Base-by-base conservation (phyloP, 2,113 vertebrate species). In the Serilophus lunatus region DNA sequence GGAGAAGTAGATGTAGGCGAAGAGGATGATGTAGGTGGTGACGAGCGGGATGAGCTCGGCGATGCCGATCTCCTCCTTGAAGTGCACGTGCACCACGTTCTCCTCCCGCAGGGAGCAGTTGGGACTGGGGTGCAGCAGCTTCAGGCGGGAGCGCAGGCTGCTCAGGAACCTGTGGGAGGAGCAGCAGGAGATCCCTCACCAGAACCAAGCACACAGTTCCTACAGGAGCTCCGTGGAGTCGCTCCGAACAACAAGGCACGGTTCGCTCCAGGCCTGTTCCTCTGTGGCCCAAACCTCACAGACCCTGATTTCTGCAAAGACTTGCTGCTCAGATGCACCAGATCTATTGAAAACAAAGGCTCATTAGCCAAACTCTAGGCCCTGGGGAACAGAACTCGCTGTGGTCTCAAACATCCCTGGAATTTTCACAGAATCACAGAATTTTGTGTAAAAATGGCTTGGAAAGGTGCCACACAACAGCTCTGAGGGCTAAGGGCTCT, bases 1-100 rank as follows among this genome's bases (percentile, higher is more conserved):
- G 96, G 99, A 99, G 98, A 99, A 99, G 98, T 99, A 99, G 98
- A 99, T 99, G 98, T 99, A 99, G 84, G 99, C 99, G 1, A 99
- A 99, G 42, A 99, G 98, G 92, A 99, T 99, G 97, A 99, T 99
- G 97, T 99, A 99, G 59, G 99, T 99, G 97, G 99, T 99, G 97
- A 99, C 99, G 1, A 99, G 98, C 20, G 99, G 99, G 83, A 99
- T 99, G 66, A 99, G 99, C 94, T 99, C 99, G 0, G 99, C 99
- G 1, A 99, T 95, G 88, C 99, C 99, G 2, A 99, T 99, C 98
- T 99, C 99, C 82, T 99, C 99, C 95, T 99, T 99, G 97, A 99
- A 99, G 97, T 99, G 99, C 74, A 99, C 98, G 0, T 99, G 99
- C 2, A 99, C 97, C 94, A 99, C 98, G 96, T 96, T 99, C 87